Base-by-base conservation (phyloP, 2,888 invertebrate genomes). In the Siphlonurus alternatus region DNA sequence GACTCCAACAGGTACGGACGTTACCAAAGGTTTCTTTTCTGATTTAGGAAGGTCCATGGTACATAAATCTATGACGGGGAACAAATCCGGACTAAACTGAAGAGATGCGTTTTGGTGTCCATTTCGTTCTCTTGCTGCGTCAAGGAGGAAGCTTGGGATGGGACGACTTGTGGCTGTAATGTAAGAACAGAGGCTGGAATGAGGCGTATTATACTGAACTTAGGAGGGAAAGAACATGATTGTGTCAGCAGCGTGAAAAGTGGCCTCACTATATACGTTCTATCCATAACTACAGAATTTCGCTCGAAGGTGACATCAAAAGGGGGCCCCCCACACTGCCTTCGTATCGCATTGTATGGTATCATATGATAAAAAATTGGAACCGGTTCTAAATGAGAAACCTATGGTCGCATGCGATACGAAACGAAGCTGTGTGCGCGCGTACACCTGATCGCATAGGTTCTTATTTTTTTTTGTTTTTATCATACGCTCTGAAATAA, bases 21-120 rank as follows among this genome's bases (percentile, higher is more conserved):
- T n/a, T n/a, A n/a, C n/a, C n/a, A 64, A 56, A 2, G 68, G 67
- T 7, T 66, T 70, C 67, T 62, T 64, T n/a, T 68, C 68, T 0
- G 66, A 66, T 60, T 74, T 73, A 2, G 75, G 75, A 61, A 74
- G 71, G 68, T 76, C 75, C 38, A 76, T 67, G 2, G 76, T 76
- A 68, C 76, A 76, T 22, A 77, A 71, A 69, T 77, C 77, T 70
- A 78, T 72, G 67, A 74, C 75, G 65, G 78, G 78, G 69, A 75
- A 72, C 74, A 68, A 64, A 61, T 67, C 64, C 61, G 66, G 60
- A 64, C 66, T 64, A 38, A 66, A 61, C 64, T 63, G 61, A 54
- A 65, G 60, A 65, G 67, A 59, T 59, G 38, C 62, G 61, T 38
- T 22, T 23, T 54, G 20, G 59, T 18, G 20, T 51, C 62, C 56